phyloP scores from a whole-genome alignment of 2,888 invertebrate species.

The Pristionchus exspectatus region DNA sequence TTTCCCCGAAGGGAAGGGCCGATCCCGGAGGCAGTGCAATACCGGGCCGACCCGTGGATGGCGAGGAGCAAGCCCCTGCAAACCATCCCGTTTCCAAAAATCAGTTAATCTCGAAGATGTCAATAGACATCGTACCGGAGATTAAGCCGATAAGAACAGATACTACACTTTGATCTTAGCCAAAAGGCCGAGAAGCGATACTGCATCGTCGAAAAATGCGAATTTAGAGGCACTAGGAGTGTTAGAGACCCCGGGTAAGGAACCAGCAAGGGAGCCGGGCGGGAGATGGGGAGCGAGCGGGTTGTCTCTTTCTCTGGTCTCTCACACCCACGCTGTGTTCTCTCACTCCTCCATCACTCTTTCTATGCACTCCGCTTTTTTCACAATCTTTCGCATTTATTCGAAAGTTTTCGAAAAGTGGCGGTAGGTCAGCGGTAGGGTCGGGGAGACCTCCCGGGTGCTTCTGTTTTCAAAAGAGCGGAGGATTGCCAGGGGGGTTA shows the following conservation, averaged over 20 bases:
- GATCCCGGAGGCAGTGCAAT: conserved; percentile 62
- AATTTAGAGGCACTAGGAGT: not conserved
- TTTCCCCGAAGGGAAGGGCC: conserved; percentile 57
- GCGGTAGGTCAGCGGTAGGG: too few relatives aligned
- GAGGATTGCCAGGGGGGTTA: too few relatives aligned
- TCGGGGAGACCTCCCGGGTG: too few relatives aligned
- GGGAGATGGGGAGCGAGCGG: not conserved
- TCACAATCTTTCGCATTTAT: not conserved
- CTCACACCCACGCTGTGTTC: not conserved
- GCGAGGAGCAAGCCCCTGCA: conserved; percentile 59
- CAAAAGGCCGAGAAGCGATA: conserved; percentile 17
- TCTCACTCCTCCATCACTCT: not conserved
- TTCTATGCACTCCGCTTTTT: too few relatives aligned
- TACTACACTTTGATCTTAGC: conserved; percentile 56
- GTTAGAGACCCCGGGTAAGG: not conserved
- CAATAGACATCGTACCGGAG: conserved; percentile 58
- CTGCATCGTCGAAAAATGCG: not conserved
- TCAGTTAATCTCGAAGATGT: conserved; percentile 59
- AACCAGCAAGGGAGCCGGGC: not conserved
- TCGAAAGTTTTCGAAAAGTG: too few relatives aligned
- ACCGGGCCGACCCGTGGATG: conserved; percentile 61
- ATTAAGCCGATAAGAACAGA: conserved; percentile 61
- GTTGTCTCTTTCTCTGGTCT: not conserved
- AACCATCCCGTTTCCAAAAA: conserved; percentile 59
- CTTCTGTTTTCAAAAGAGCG: too few relatives aligned